Evolutionary conservation across 2,797 vertebrate species (phyloP), one percentile per base, ranked within the genome.

Genomic region (Malurus leucopterus): DNA sequence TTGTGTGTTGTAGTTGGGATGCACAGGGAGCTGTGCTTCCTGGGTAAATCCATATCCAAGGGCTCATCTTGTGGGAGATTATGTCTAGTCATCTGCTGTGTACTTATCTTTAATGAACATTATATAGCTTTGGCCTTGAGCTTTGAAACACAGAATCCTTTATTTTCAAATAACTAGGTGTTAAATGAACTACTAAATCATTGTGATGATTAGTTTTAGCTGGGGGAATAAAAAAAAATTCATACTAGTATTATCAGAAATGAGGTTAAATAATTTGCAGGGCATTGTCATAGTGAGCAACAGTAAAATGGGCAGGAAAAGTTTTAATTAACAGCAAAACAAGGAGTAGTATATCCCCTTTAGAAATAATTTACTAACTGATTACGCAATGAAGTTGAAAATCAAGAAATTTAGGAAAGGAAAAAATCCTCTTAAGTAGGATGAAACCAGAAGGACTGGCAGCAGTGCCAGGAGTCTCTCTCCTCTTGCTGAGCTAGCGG

Each of bases 341-440:
- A 94, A 83, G 61, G 46, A 71, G 32, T 38, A 75, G 44, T 69
- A 57, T 63, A 79, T 84, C 61, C 64, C 62, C 30, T 91, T 87
- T 59, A 92, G 67, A 91, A 90, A 92, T 86, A 75, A 92, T 86
- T 84, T 86, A 44, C 76, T 84, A 89, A 78, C 82, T 86, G 89
- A 86, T 95, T 92, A 88, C 70, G 77, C 89, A 94, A 86, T 73
- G 63, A 91, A 88, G 89, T 92, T 73, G 73, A 91, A 95, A 95
- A 89, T 83, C 79, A 92, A 86, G 85, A 92, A 59, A 84, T 91
- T 78, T 89, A 91, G 88, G 67, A 89, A 81, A 89, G 64, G 55
- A 89, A 88, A 86, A 93, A 93, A 95, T 94, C 93, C 91, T 94
- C 93, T 95, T 92, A 93, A 88, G 85, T 9, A 75, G 70, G 77